Base-by-base conservation (phyloP, 23 tunicate species). In the Ascidia mentula region DNA sequence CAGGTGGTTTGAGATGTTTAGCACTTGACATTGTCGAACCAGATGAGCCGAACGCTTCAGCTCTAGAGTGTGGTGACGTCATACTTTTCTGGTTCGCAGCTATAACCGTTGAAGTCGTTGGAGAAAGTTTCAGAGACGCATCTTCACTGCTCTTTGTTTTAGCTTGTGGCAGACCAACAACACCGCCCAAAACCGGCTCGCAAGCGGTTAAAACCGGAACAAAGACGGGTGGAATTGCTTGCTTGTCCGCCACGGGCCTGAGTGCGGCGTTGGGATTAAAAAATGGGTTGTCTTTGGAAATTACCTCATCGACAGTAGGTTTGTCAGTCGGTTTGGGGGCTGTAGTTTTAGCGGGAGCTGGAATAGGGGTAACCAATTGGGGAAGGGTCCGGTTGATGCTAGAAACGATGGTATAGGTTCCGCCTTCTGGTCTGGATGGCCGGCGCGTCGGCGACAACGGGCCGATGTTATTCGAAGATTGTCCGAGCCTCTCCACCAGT, bases 291-390 rank as follows among this genome's bases (percentile, higher is more conserved):
- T 32, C 74, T 70, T 33, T 37, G 9, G 78, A 31, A 8, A 74
- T 3, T 74, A 36, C 39, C 5, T 18, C 46, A 1, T 46, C 22
- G 40, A 26, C 22, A 46, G 40, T 5, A 31, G 46, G 46, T 36
- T 18, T 6, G 18, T 71, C 3, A 6, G 34, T 2, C 9, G 35
- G 32, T 71, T 71, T 71, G 4, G 40, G 34, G 24, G 18, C 34
- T 38, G 80, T 9, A 0, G 28, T 28, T 26, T 20, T 46, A 18
- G 82, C 28, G 3, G 79, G n/a, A 24, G 85, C 30, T 7, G 95
- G 86, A 31, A 69, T 60, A 28, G 97, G 97, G 38, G 97, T 91
- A 31, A 91, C 75, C 31, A 73, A 37, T 85, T 91, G 97, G 22
- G 97, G 97, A 18, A 91, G 65, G 15, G 97, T 85, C 22, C 60